Percentiles rank a stretch among this genome's conserved stretches.
These are phyloP conservation scores for Hypocryptadius cinnamomeus DNA, from an alignment of 2,113 vertebrate genomes.

Conservation along the genomic window DNA sequence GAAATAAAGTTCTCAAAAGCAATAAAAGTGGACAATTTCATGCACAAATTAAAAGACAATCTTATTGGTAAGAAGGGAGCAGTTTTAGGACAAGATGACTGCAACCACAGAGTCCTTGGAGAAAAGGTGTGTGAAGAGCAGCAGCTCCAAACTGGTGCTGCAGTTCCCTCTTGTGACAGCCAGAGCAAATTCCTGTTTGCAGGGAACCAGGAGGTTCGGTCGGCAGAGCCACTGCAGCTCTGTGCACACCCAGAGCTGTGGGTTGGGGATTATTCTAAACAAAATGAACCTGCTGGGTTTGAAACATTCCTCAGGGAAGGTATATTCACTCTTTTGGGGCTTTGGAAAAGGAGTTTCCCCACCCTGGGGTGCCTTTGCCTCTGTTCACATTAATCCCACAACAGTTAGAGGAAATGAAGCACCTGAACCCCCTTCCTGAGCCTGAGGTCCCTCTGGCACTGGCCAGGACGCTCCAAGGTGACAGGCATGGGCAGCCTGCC, in stretches of 20 bases:
- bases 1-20: not conserved
- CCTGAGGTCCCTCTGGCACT: fast-evolving
- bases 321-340: fast-evolving
- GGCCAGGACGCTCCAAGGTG: not conserved
- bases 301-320: not conserved
- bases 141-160: not conserved
- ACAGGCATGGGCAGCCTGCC: fast-evolving
- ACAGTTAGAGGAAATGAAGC: fast-evolving
- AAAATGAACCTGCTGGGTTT: not conserved
- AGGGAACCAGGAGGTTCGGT: not conserved
- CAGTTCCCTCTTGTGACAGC: slow-evolving; percentile 32
- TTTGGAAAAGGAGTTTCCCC: not conserved
- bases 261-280: fast-evolving
- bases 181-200: not conserved
- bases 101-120: not conserved
- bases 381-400: not conserved
- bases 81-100: not conserved
- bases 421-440: not conserved
- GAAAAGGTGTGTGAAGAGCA: not conserved
- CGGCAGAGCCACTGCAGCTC: not conserved
- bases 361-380: not conserved
- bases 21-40: not conserved
- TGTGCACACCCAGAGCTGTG: fast-evolving
- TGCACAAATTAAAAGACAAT: not conserved
- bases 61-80: not conserved